These are phyloP conservation scores for Lordiphosa stackelbergi DNA, from an alignment of 1,140 invertebrate species.

Conservation along the genomic window DNA sequence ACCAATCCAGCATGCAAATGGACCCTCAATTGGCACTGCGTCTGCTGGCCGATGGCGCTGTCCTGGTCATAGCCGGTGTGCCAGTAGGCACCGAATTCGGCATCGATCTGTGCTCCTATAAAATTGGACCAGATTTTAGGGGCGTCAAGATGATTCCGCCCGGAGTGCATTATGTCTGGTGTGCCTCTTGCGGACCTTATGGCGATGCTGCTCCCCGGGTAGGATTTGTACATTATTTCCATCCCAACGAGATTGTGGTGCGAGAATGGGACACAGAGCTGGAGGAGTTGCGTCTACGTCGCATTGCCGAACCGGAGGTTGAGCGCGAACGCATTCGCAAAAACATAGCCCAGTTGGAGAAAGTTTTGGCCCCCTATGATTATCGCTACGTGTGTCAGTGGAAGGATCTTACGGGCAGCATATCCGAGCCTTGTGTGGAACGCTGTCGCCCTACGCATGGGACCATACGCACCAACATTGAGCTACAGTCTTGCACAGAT, in stretches of 20 bases:
- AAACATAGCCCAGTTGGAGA: constrained; percentile 88
- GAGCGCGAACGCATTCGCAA: constrained; percentile 81
- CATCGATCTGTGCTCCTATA: constrained; percentile 97
- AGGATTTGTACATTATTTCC: constrained; percentile 94
- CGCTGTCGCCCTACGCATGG: constrained; percentile 82
- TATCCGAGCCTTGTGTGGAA: constrained; percentile 80
- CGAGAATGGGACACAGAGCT: constrained; percentile 88
- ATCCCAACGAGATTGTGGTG: constrained; percentile 88
- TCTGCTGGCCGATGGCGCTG: constrained; percentile 89
- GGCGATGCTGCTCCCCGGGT: constrained; percentile 81
- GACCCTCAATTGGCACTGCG: constrained; percentile 86
- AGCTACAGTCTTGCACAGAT: constrained; percentile 83
- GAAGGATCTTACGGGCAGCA: constrained; percentile 87
- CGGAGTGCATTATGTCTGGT: constrained; percentile 96
- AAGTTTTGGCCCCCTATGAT: constrained; percentile 92
- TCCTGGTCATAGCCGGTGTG: constrained; percentile 89
- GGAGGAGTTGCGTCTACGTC: constrained; percentile 83
- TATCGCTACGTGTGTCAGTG: constrained; percentile 92
- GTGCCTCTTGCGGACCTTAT: constrained; percentile 79
- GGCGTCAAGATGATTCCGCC: constrained; percentile 99
- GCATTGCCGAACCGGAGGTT: constrained; percentile 77
- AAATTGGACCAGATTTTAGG: constrained; percentile 93
- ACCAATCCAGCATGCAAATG: constrained; percentile 80
- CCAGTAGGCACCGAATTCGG: constrained; percentile 94
- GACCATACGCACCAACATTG: constrained; percentile 84